Base-by-base conservation (phyloP, 2,888 invertebrate genomes). In the Hirtodrosophila trivittata region DNA sequence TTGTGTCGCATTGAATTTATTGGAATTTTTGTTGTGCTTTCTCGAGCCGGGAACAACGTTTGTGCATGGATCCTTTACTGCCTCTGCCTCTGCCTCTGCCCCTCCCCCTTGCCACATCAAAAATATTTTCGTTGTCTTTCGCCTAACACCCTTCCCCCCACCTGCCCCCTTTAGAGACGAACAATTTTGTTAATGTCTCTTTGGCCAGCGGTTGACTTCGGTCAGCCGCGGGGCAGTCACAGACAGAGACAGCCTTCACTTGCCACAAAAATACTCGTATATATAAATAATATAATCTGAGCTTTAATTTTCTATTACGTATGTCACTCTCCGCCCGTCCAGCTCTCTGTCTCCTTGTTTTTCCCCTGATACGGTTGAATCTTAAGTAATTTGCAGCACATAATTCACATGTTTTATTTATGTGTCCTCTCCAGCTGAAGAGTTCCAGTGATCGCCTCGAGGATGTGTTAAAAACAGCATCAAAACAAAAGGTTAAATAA, bases 1-100 rank as follows among this genome's bases (percentile, higher is more conserved):
- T 68, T 82, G 80, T 82, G 82, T 87, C 82, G 82, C 87, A 87
- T 85, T 85, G 87, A 82, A 82, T 82, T 82, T 82, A 82, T 82
- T 87, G 82, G 87, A 78, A 87, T 85, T 82, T 82, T 78, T 77
- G 81, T 81, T 77, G 59, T 64, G 77, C 76, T 63, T 66, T 78
- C 14, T 57, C 58, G 62, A 55, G 62, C 43, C 59, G 56, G 70
- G 78, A 42, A 77, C 56, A 46, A 66, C 62, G 54, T 57, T 80
- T 45, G 43, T 28, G 28, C 28, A 28, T 9, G 28, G n/a, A 35
- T 9, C 35, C 5, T 35, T 35, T 35, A 13, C 35, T 35, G n/a
- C n/a, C n/a, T 8, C 46, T 63, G 16, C 50, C 42, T 33, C 28
- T 16, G 50, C 39, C 33, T 18, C 60, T 56, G 42, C 59, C 52